A percentile compares a stretch with the other conserved stretches of the same genome.
Conservation (phyloP, 2,113 vertebrate species). For the Ictalurus furcatus region DNA sequence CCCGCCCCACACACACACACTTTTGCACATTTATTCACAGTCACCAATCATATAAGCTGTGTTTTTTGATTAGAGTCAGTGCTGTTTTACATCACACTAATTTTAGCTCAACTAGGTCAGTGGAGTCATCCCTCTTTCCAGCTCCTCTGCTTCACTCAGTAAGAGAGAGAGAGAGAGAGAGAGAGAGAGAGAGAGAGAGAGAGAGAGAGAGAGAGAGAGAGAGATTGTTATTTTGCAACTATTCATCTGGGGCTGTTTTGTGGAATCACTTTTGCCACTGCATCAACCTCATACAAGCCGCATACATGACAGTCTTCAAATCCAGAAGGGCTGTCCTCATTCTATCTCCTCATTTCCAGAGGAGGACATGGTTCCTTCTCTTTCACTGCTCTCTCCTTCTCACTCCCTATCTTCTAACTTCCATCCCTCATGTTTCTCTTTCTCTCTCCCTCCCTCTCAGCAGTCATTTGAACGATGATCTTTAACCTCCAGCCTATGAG, state of each 20-base stretch:
- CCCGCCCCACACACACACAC: background rate
- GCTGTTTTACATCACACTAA: constrained; percentile 56
- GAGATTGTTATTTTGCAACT: constrained; percentile 44
- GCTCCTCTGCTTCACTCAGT: constrained; percentile 3
- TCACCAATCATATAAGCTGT: background rate
- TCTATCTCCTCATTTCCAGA: constrained; percentile 36
- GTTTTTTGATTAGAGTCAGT: constrained; percentile 38
- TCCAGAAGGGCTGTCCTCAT: constrained; percentile 46
- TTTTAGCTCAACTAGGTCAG: constrained; percentile 57
- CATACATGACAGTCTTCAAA: constrained; percentile 48
- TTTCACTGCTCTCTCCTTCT: background rate
- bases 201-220: constrained; percentile 11
- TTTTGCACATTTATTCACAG: constrained; percentile 13
- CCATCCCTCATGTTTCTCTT: constrained; percentile 21
- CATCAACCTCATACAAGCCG: constrained; percentile 32
- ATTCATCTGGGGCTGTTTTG: constrained; percentile 47
- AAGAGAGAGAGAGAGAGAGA: background rate
- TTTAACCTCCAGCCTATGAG: constrained; percentile 51
- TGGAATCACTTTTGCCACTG: constrained; percentile 37
- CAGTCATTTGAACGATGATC: constrained; percentile 50
- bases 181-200: background rate
- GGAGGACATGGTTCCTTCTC: background rate
- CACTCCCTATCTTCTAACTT: constrained; percentile 25
- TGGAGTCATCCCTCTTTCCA: constrained; percentile 44
- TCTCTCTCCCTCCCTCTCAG: constrained; percentile 33